These are phyloP conservation scores for Scortum barcoo DNA, from an alignment of 2,113 vertebrate species.

Conservation along the genomic window DNA sequence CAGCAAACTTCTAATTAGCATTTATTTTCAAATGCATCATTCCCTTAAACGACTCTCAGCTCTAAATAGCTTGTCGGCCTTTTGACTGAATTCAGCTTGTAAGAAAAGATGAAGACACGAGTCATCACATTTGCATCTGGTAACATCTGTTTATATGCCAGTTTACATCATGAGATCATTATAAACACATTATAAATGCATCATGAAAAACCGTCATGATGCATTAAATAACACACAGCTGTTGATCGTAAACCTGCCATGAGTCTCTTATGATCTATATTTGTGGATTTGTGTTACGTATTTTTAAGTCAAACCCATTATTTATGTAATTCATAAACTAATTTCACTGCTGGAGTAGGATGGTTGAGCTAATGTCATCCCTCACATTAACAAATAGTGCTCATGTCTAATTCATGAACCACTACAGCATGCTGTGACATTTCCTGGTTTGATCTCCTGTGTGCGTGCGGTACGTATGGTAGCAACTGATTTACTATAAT, in stretches of 20 bases:
- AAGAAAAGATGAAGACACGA: neutral
- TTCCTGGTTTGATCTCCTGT: neutral
- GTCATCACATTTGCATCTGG: neutral
- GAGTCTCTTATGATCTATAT: too few species aligned
- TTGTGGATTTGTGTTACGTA: neutral
- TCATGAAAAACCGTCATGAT: neutral
- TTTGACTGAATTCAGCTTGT: neutral
- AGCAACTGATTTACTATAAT: neutral
- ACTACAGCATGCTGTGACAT: neutral
- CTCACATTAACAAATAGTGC: neutral
- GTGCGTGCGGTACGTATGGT: neutral
- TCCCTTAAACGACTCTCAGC: neutral
- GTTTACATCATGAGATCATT: neutral
- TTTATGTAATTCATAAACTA: neutral
- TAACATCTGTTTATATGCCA: neutral
- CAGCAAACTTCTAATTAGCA: neutral
- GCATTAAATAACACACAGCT: too few species aligned
- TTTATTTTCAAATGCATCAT: neutral
- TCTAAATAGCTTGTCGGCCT: neutral
- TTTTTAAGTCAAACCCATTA: neutral
- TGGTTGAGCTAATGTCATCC: neutral
- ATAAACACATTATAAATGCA: neutral
- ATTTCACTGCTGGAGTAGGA: neutral
- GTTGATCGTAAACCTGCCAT: neutral
- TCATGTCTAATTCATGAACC: neutral